These are phyloP conservation scores for Stictonetta naevosa DNA, from an alignment of 2,113 vertebrate genomes.

Conservation along the genomic window DNA sequence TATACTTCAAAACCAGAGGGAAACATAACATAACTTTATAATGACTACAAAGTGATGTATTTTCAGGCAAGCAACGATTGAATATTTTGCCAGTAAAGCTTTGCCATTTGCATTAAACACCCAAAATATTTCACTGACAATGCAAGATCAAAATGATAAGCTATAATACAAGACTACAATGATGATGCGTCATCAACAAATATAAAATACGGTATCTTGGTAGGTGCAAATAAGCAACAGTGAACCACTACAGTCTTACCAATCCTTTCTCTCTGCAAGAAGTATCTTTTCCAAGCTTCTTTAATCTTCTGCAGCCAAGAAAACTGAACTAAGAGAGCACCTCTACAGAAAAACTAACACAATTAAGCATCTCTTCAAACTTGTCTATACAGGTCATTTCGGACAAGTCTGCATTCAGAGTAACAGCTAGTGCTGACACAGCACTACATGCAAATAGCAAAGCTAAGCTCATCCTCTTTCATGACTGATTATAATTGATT, in stretches of 20 bases:
- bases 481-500: background rate
- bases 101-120: background rate
- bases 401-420: background rate
- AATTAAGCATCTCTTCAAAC: background rate
- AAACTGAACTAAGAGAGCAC: background rate
- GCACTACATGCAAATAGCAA: background rate
- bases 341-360: background rate
- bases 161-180: too few relatives aligned
- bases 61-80: background rate
- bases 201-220: background rate
- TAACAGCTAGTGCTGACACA: background rate
- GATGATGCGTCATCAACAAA: background rate
- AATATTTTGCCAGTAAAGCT: background rate
- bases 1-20: background rate
- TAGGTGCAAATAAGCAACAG: background rate
- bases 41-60: accelerated
- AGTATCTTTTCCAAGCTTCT: background rate
- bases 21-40: background rate
- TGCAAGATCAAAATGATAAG: background rate
- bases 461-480: background rate
- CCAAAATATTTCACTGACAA: accelerated
- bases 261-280: background rate
- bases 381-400: background rate
- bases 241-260: background rate
- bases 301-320: background rate